Conservation (phyloP, 2,888 invertebrate species). For the Coleophora deauratella region DNA sequence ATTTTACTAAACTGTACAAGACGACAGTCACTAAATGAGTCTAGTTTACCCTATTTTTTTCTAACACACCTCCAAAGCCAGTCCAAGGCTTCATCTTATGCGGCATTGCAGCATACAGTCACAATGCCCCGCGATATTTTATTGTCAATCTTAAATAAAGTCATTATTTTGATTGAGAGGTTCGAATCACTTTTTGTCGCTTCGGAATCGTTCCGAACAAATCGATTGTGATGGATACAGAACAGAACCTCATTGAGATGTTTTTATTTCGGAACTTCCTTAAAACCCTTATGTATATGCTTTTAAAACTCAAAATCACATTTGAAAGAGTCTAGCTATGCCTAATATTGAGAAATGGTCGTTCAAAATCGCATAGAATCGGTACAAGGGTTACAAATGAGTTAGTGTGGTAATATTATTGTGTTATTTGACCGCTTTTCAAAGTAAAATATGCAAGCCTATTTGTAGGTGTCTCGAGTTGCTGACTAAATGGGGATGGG, state of each 20-base stretch:
- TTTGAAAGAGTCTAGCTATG: conserved; percentile 7
- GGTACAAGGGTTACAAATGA: conserved; percentile 31
- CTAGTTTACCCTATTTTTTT: neutral
- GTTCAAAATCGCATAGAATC: conserved; percentile 51
- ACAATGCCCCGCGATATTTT: conserved; percentile 65
- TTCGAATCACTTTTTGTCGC: conserved; percentile 39
- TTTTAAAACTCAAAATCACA: conserved; percentile 13
- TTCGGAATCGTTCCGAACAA: conserved; percentile 42
- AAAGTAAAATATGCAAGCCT: conserved; percentile 23
- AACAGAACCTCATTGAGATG: conserved; percentile 48
- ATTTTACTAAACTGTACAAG: too few species aligned
- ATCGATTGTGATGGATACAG: conserved; percentile 59
- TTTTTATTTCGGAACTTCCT: conserved; percentile 5
- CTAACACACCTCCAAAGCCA: neutral
- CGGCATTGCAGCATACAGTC: neutral
- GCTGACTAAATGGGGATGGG: too few species aligned
- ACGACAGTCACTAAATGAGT: too few species aligned
- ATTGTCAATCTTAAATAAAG: conserved; percentile 73
- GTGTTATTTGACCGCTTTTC: conserved; percentile 23
- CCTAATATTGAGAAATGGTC: conserved; percentile 48
- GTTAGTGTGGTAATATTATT: conserved; percentile 19
- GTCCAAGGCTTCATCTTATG: conserved; percentile 30
- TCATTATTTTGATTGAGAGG: conserved; percentile 71
- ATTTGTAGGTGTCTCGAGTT: conserved; percentile 20
- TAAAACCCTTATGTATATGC: neutral